Base-by-base conservation (phyloP, 1,140 invertebrate genomes). In the Diachasmimorpha longicaudata region DNA sequence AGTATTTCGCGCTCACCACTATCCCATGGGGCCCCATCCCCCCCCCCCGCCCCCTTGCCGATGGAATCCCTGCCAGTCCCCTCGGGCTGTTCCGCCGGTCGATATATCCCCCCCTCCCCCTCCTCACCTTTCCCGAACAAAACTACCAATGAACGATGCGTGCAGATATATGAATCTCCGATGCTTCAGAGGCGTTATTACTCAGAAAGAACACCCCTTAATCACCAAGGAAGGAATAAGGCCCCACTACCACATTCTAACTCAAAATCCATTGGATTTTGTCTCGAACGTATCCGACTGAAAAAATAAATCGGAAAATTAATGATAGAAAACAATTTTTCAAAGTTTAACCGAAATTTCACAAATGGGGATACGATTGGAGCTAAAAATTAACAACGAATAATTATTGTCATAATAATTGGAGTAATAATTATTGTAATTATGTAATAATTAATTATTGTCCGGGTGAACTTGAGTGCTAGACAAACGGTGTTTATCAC, bases 121-220 rank as follows among this genome's bases (percentile, higher is more conserved):
- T 10, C 39, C n/a, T 31, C 31, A 31, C 13, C 13, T 10, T 10
- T 10, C n/a, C 6, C 31, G 6, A 31, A 6, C 2, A 31, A 31
- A 2, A 3, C 31, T 31, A 31, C 31, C 76, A 70, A 52, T 14
- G 5, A 11, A 63, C 4, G 16, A 37, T 83, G 82, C 82, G 81
- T 84, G 82, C 82, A 81, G 79, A 77, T 76, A 68, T 71, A 69
- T 76, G 16, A 46, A 39, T 55, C 74, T 58, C 74, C 48, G n/a
- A 19, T 16, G n/a, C 21, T 63, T 37, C 79, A 79, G 80, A 82
- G 79, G 79, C 81, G 77, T 84, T 82, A 83, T 52, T 23, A 63
- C 83, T 83, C 82, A 77, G 68, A 63, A 80, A 83, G 75, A 72
- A 63, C 58, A 63, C 75, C 70, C 79, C 77, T 79, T 81, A 81